Percentiles rank a stretch among this genome's conserved stretches.
phyloP scores from a whole-genome alignment of 1,140 invertebrate species.

The Drosophila bipectinata region DNA sequence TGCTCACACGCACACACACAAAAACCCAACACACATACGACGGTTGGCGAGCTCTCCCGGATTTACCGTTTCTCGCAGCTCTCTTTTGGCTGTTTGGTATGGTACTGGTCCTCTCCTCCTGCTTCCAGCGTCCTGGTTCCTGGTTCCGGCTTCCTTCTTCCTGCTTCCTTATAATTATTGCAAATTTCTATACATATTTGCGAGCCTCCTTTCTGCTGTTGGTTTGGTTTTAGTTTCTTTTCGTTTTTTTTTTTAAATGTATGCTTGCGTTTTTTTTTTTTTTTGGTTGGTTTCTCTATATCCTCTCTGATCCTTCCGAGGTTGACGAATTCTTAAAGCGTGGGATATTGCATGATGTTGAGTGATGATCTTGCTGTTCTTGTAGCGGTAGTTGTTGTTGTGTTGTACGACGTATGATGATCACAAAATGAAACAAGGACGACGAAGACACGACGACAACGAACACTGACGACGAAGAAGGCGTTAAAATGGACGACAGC shows the following conservation, averaged over 20 bases:
- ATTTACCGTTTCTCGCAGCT: background rate
- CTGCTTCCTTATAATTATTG: slow-evolving; percentile 42
- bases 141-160: background rate
- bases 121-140: background rate
- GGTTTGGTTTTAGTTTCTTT: slow-evolving; percentile 2
- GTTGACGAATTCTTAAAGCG: slow-evolving; percentile 44
- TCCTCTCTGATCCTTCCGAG: slow-evolving; percentile 18
- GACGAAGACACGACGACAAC: slow-evolving; percentile 47
- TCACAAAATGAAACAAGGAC: slow-evolving; percentile 57
- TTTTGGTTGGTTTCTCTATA: too few relatives aligned
- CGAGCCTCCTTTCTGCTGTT: slow-evolving; percentile 36
- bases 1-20: too few relatives aligned
- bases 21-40: too few relatives aligned
- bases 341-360: slow-evolving; percentile 25
- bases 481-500: slow-evolving; percentile 33
- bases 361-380: slow-evolving; percentile 31
- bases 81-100: background rate
- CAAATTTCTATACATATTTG: slow-evolving; percentile 54
- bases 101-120: background rate
- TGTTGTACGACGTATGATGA: slow-evolving; percentile 35
- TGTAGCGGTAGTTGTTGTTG: slow-evolving; percentile 14
- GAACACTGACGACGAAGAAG: slow-evolving; percentile 41
- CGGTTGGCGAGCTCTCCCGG: background rate
- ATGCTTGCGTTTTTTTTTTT: background rate
- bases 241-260: slow-evolving; percentile 25